These are phyloP conservation scores for Prenolepis imparis DNA, from an alignment of 2,888 invertebrate genomes.

Conservation along the genomic window DNA sequence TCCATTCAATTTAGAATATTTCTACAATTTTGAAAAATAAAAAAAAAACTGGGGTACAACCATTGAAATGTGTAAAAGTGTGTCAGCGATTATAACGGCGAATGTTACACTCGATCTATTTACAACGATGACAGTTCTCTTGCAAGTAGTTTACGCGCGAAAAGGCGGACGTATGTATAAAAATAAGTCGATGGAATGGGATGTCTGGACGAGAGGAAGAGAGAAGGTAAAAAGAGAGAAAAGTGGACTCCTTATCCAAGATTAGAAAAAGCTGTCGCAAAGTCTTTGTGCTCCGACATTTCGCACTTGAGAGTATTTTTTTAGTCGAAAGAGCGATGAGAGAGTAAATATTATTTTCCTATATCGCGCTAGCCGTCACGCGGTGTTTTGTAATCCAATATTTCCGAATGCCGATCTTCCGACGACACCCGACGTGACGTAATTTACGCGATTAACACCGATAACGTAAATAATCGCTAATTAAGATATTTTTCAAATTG, in stretches of 20 bases:
- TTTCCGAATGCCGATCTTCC: slow-evolving; percentile 34
- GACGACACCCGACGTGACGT: neutral
- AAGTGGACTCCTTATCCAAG: slow-evolving; percentile 33
- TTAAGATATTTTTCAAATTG: neutral
- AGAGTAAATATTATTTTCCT: slow-evolving; percentile 49
- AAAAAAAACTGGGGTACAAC: neutral
- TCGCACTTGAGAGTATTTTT: slow-evolving; percentile 40
- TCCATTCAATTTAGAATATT: neutral
- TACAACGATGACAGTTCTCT: slow-evolving; percentile 10
- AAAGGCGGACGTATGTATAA: slow-evolving; percentile 27
- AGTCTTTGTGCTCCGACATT: slow-evolving; percentile 1
- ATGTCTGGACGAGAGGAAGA: slow-evolving; percentile 2
- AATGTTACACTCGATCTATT: slow-evolving; percentile 33
- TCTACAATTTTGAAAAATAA: too few relatives aligned
- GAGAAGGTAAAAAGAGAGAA: neutral
- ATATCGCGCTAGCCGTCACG: slow-evolving; percentile 37
- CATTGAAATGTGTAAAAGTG: neutral
- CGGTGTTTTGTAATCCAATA: slow-evolving; percentile 48
- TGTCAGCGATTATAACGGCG: slow-evolving; percentile 14
- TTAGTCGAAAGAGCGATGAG: slow-evolving; percentile 48
- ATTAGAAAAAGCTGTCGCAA: slow-evolving; percentile 42
- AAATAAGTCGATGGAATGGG: slow-evolving; percentile 30
- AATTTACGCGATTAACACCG: neutral
- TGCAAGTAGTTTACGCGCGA: slow-evolving; percentile 12
- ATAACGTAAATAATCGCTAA: slow-evolving; percentile 5